Conservation (phyloP, 2,888 invertebrate genomes). For the Lobophora halterata region DNA sequence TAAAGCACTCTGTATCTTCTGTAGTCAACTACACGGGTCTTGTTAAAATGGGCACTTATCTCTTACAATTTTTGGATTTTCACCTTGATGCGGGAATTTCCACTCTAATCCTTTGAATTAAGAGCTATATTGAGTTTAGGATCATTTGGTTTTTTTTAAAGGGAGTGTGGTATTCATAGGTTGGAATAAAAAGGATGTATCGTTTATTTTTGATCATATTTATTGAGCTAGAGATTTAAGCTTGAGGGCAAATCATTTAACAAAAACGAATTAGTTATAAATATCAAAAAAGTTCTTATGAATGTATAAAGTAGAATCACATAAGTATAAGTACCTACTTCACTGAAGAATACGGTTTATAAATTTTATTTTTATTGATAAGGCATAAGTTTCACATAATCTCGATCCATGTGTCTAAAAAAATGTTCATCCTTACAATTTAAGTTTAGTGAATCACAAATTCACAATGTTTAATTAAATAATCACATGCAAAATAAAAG, state of each 20-base stretch:
- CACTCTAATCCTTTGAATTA: constrained; percentile 23
- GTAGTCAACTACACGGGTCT: constrained; percentile 30
- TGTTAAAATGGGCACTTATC: constrained; percentile 39
- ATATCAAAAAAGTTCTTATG: too few species aligned
- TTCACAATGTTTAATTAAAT: too few species aligned
- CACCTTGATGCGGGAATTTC: constrained; percentile 10
- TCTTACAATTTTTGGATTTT: constrained; percentile 46
- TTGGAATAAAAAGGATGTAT: constrained; percentile 42
- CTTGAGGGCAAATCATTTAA: not conserved
- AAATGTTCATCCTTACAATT: too few species aligned
- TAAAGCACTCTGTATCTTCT: constrained; percentile 2
- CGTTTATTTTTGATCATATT: constrained; percentile 35
- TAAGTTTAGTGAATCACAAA: too few species aligned
- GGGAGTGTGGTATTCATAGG: constrained; percentile 42
- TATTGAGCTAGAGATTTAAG: constrained; percentile 35
- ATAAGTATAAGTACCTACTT: too few species aligned
- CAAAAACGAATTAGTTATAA: too few species aligned
- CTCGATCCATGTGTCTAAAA: too few species aligned
- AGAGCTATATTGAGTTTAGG: constrained; percentile 18
- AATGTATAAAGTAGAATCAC: too few species aligned
- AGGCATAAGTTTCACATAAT: too few species aligned
- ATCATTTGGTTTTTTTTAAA: constrained; percentile 25
- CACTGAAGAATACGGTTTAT: too few species aligned
- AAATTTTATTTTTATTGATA: too few species aligned
- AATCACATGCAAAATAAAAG: too few species aligned